Percentiles rank a stretch among this genome's conserved stretches.
Evolutionary conservation across 2,113 vertebrate species (phyloP).

Genomic region (Hipposideros armiger): DNA sequence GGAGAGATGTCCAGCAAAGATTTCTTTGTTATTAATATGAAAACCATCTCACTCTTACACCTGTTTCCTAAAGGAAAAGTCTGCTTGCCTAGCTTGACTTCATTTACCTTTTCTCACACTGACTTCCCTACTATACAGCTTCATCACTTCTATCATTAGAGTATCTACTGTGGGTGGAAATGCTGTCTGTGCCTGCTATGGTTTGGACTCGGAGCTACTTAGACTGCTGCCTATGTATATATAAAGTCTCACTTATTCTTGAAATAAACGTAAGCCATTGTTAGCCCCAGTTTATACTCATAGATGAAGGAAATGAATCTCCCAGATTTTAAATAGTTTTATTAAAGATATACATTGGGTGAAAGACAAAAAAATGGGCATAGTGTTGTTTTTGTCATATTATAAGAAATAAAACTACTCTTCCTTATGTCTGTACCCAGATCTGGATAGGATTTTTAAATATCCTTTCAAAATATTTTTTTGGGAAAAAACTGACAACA

Average conservation of each 20-base stretch:
- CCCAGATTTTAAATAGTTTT: not conserved
- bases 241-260: not conserved
- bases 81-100: not conserved
- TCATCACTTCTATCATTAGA: not conserved
- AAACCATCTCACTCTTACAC: not conserved
- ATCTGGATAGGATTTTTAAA: not conserved
- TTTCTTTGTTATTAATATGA: not conserved
- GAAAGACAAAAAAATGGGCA: not conserved
- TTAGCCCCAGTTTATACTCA: not conserved
- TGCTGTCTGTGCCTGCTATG: not conserved
- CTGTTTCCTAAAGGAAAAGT: not conserved
- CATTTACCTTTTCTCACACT: not conserved
- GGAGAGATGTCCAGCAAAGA: not conserved
- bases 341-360: not conserved
- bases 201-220: not conserved
- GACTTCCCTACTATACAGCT: not conserved
- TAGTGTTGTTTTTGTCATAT: not conserved
- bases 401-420: not conserved
- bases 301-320: not conserved
- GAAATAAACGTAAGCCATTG: not conserved
- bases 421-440: not conserved
- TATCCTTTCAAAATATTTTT: not conserved
- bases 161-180: not conserved
- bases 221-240: not conserved
- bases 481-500: not conserved